Conservation (phyloP, 2,888 invertebrate species). For the Branchellion lobata region DNA sequence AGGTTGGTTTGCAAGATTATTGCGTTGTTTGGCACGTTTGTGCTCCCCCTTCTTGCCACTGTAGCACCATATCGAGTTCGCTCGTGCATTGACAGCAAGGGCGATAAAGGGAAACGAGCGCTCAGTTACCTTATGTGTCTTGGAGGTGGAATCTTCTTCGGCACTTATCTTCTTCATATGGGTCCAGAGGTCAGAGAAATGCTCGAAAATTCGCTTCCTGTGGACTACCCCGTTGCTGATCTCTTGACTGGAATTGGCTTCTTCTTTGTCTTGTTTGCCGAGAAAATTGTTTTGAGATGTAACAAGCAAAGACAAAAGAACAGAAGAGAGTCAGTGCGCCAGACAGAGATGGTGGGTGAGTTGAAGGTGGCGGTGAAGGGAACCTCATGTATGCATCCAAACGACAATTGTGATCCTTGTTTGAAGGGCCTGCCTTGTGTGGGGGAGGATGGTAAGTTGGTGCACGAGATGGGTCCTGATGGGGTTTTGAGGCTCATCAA, state of each 20-base stretch:
- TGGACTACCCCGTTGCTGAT: slow-evolving; percentile 56
- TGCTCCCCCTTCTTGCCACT: slow-evolving; percentile 51
- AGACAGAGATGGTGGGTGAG: not conserved
- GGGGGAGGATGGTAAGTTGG: slow-evolving; percentile 29
- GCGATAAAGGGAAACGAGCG: slow-evolving; percentile 48
- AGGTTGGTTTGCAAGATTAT: slow-evolving; percentile 51
- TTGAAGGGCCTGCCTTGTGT: slow-evolving; percentile 44
- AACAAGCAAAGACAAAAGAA: slow-evolving; percentile 45
- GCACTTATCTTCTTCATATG: slow-evolving; percentile 59
- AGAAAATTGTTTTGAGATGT: slow-evolving; percentile 53
- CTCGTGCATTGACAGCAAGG: slow-evolving; percentile 47
- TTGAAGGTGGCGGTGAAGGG: not conserved
- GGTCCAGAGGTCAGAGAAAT: slow-evolving; percentile 58
- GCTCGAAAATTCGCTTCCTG: slow-evolving; percentile 50
- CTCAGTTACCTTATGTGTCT: slow-evolving; percentile 56
- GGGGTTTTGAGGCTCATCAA: not conserved
- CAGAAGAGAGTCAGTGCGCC: slow-evolving; percentile 11
- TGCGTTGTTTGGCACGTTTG: slow-evolving; percentile 48
- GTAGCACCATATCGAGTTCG: slow-evolving; percentile 50
- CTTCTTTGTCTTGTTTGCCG: slow-evolving; percentile 57
- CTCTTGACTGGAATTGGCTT: slow-evolving; percentile 59
- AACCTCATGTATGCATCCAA: not conserved
- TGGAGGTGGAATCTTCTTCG: slow-evolving; percentile 60
- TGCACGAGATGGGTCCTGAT: slow-evolving; percentile 4
- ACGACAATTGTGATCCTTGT: slow-evolving; percentile 44